Base-by-base conservation (phyloP, 2,888 invertebrate species). In the Rapana venosa region DNA sequence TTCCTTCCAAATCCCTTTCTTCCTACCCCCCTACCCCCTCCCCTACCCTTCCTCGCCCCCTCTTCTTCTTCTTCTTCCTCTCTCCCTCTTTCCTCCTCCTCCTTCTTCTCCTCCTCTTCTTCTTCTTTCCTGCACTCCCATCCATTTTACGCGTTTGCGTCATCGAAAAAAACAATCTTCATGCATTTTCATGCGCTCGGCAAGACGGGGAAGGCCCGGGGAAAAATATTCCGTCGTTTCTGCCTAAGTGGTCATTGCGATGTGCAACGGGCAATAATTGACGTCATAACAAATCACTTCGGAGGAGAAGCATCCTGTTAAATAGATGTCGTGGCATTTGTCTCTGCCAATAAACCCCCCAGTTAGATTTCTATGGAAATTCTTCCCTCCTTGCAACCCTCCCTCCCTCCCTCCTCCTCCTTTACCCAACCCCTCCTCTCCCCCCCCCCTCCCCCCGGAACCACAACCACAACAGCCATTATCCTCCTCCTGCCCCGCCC, bases 291-390 rank as follows among this genome's bases (percentile, higher is more conserved):
- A 83, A 83, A 83, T 83, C 83, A 83, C 83, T 83, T 56, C 83
- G 56, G 56, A 56, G 83, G 83, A 56, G 83, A 83, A 47, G 83
- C 83, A 83, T 83, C 83, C 56, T 83, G 83, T 83, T 83, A 83
- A 83, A 83, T 83, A 83, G 83, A 83, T 83, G 83, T 83, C 83
- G 83, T 87, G 70, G 70, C 74, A 74, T 87, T 87, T 74, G 74
- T 70, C 74, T 87, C 87, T 70, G 87, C 87, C 87, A 87, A 70
- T 74, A 87, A 87, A 32, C 74, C 87, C n/a, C n/a, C 74, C 11
- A 70, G 47, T 74, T 74, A 87, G 74, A 74, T 74, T 74, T 74
- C 58, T 74, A 47, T 87, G 70, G 87, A 74, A 35, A 70, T 87
- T 74, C 47, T 32, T 32, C 32, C 32, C 30, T n/a, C 58, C 36